phyloP scores from a whole-genome alignment of 2,888 invertebrate species.

The Athalia rosae region DNA sequence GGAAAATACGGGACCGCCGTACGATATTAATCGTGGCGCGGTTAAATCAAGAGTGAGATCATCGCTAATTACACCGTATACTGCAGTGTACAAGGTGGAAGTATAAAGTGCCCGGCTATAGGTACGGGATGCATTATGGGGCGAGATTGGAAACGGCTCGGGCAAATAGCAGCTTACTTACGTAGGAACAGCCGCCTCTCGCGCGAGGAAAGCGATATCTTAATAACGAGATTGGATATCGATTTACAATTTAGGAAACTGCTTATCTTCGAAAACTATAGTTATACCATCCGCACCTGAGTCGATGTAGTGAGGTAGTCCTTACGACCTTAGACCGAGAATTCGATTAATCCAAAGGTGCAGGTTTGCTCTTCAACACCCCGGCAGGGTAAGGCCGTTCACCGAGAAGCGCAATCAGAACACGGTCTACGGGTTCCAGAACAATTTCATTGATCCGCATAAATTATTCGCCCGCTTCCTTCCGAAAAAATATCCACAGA shows the following conservation, averaged over 20 bases:
- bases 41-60: background rate
- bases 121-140: slow-evolving; percentile 35
- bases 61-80: slow-evolving; percentile 36
- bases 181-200: slow-evolving; percentile 1
- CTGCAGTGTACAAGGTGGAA: background rate
- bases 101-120: background rate
- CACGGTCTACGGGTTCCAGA: too few relatives aligned
- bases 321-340: slow-evolving; percentile 34
- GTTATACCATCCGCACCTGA: background rate
- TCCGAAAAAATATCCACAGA: too few relatives aligned
- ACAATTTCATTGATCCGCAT: too few relatives aligned
- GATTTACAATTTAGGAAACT: slow-evolving; percentile 43
- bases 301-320: background rate
- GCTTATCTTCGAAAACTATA: slow-evolving; percentile 36
- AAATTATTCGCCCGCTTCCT: too few relatives aligned
- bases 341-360: slow-evolving; percentile 41
- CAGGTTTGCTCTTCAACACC: background rate
- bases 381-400: background rate
- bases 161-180: slow-evolving; percentile 40
- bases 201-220: slow-evolving; percentile 29
- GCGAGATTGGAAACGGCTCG: slow-evolving; percentile 36
- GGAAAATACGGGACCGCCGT: too few relatives aligned
- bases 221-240: slow-evolving; percentile 44
- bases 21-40: too few relatives aligned
- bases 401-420: background rate